Percentiles rank a stretch among this genome's conserved stretches.
phyloP scores from a whole-genome alignment of 2,113 vertebrate species.

The Clinocottus analis region DNA sequence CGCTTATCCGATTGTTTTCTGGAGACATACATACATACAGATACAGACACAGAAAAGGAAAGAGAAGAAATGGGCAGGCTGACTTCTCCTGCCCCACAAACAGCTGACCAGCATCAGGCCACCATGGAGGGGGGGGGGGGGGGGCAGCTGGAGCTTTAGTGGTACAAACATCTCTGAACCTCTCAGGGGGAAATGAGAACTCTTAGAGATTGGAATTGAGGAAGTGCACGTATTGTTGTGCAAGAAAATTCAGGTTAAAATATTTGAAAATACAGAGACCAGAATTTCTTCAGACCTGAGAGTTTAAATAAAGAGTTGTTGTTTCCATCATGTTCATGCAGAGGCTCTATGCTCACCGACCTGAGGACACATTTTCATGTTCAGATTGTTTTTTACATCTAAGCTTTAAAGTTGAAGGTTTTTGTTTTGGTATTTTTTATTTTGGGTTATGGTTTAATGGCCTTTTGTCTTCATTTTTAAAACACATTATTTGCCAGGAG shows the following conservation, averaged over 20 bases:
- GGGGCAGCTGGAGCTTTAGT: conserved; percentile 57
- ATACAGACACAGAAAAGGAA: conserved; percentile 73
- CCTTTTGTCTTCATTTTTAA: no score
- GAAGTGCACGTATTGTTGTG: not conserved
- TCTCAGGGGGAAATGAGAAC: not conserved
- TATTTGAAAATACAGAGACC: not conserved
- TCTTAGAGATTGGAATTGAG: not conserved
- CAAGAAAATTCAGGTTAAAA: not conserved
- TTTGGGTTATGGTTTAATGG: not conserved
- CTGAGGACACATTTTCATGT: not conserved
- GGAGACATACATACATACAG: conserved; percentile 81
- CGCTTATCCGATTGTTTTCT: conserved; percentile 96
- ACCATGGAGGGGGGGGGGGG: conserved; percentile 39
- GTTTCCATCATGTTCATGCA: conserved; percentile 5
- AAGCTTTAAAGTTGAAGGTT: not conserved
- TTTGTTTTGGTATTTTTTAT: not conserved
- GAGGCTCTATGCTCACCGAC: not conserved
- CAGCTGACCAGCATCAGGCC: conserved; percentile 19
- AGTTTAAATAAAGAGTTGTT: conserved; percentile 21
- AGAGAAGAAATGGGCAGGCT: conserved; percentile 62
- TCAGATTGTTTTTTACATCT: not conserved
- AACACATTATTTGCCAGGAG: not conserved
- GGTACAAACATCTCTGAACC: conserved; percentile 32
- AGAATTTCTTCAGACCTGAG: not conserved
- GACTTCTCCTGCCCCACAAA: conserved; percentile 26